These are phyloP conservation scores for Micromesistius poutassou DNA, from an alignment of 2,797 vertebrate species.

Conservation along the genomic window DNA sequence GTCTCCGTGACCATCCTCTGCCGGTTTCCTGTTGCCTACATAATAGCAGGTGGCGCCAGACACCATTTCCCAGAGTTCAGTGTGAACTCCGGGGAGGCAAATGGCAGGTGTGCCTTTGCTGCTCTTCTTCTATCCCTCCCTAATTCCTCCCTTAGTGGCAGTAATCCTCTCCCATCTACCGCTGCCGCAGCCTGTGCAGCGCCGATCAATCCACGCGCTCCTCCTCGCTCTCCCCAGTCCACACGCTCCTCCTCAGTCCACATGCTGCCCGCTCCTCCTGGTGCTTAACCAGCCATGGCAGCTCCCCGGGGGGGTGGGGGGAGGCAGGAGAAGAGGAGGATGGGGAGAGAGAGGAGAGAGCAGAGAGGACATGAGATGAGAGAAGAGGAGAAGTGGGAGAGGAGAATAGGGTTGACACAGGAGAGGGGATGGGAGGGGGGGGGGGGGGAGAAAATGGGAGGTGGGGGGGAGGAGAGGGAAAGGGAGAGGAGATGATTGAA, in stretches of 20 bases:
- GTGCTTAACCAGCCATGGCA: slow-evolving; percentile 6
- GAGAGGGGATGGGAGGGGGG: too few relatives aligned
- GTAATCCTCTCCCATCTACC: slow-evolving; percentile 3
- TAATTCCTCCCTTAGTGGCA: background rate
- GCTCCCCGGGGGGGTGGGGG: background rate
- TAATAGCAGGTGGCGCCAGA: slow-evolving; percentile 18
- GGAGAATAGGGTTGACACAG: background rate
- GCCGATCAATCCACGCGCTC: slow-evolving; percentile 4
- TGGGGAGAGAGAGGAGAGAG: background rate
- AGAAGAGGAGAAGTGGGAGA: background rate
- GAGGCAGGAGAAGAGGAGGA: background rate
- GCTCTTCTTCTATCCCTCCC: slow-evolving; percentile 3
- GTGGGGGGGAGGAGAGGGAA: background rate
- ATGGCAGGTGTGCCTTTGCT: background rate
- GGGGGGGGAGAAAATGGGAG: background rate
- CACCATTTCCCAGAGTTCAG: slow-evolving; percentile 1
- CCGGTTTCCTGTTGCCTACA: slow-evolving; percentile 18
- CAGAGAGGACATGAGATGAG: background rate
- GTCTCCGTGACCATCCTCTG: slow-evolving; percentile 12
- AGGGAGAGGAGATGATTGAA: background rate
- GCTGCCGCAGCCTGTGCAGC: slow-evolving; percentile 6
- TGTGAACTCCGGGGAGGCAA: slow-evolving; percentile 3
- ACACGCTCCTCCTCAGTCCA: too few relatives aligned
- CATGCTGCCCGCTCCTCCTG: background rate
- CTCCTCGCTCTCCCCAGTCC: too few relatives aligned